Base-by-base conservation (phyloP, 2,113 vertebrate species). In the Epinephelus lanceolatus region DNA sequence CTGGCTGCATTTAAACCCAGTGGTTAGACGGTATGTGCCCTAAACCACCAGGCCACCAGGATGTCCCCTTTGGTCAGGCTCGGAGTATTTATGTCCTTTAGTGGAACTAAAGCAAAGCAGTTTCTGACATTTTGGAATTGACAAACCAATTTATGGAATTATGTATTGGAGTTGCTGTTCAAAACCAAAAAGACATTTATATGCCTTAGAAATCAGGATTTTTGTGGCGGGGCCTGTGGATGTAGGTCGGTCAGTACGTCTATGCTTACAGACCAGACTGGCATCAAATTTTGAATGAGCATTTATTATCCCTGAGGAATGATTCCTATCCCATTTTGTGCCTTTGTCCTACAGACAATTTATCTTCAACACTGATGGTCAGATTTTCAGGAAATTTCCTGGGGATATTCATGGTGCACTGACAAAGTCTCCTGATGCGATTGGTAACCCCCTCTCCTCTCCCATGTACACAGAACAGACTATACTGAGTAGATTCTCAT, bases 51-150 rank as follows among this genome's bases (percentile, higher is more conserved):
- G 27, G 40, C 57, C 55, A 55, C 74, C 60, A 40, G 75, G 70
- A 61, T 60, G 66, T 61, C 37, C 49, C 23, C 52, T 59, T 14
- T 23, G 49, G 13, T 3, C 52, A 67, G 52, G 67, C 60, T 79
- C n/a, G 30, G 42, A 65, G 52, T 66, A 76, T 72, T 72, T 67
- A n/a, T 80, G 59, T 76, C 67, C 45, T 67, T 72, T 19, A 78
- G 49, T 21, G 72, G 73, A 76, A 76, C 71, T 63, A 51, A 71
- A 65, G 59, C 49, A 23, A 27, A 33, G 45, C 5, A 30, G 3
- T 33, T 78, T 67, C 19, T 78, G 25, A 19, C 61, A 57, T 14
- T 62, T 9, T 11, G 37, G 30, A 59, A 65, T 12, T 66, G 53
- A 52, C 21, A 77, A 40, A 19, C 19, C 15, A 40, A 61, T 4